These are phyloP conservation scores for Neodiprion fabricii DNA, from an alignment of 1,140 invertebrate genomes.

Conservation along the genomic window DNA sequence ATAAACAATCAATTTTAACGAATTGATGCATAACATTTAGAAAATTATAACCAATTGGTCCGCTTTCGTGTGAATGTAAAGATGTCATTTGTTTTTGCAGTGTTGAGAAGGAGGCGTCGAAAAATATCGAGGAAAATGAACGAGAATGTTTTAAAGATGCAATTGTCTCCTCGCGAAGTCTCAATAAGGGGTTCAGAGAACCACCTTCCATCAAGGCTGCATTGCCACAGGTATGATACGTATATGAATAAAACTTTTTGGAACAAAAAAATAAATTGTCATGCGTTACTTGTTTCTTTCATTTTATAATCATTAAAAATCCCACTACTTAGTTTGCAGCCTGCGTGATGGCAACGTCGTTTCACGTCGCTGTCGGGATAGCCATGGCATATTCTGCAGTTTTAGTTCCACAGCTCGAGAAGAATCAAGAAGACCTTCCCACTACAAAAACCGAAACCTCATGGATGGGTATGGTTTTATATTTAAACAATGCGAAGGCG, in stretches of 20 bases:
- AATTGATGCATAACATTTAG: too few species aligned
- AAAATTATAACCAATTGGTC: too few species aligned
- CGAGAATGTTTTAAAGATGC: conserved; percentile 55
- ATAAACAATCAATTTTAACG: too few species aligned
- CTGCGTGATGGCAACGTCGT: conserved; percentile 62
- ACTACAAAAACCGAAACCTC: conserved; percentile 57
- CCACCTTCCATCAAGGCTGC: conserved; percentile 42
- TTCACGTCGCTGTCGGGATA: conserved; percentile 66
- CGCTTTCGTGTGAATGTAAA: background rate
- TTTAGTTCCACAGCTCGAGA: conserved; percentile 63
- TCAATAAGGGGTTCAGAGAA: conserved; percentile 53
- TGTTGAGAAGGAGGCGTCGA: conserved; percentile 53
- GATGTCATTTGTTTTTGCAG: conserved; percentile 27
- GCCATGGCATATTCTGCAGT: conserved; percentile 66
- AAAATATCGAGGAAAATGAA: conserved; percentile 56
- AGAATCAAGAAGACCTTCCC: conserved; percentile 42
- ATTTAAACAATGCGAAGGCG: too few species aligned
- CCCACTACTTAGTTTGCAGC: conserved; percentile 55
- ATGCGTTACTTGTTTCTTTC: background rate
- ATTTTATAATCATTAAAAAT: background rate
- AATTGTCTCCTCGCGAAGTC: conserved; percentile 52
- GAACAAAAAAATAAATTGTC: background rate
- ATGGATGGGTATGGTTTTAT: conserved; percentile 58
- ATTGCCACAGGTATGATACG: conserved; percentile 43
- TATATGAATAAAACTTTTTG: too few species aligned